Evolutionary conservation across 1,140 invertebrate genomes (phyloP), one percentile per base, ranked within the genome.

Genomic region (Ctenoplectra terminalis): DNA sequence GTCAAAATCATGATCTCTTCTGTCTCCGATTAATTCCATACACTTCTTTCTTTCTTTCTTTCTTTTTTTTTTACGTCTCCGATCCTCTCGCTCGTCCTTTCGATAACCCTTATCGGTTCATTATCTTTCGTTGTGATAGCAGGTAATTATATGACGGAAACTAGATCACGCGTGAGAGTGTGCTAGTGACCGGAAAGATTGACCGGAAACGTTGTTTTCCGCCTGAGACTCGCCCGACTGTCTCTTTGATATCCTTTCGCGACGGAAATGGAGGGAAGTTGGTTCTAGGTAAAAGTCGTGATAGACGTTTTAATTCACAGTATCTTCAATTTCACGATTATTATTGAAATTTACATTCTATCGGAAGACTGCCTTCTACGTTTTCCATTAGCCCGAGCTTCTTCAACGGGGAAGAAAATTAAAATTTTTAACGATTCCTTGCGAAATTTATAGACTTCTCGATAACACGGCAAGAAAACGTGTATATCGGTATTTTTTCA

Each of bases 91-190:
- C 29, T 82, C 74, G 61, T 83, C 81, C 58, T 56, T 77, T 75
- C 82, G 85, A 67, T 83, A 82, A 67, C 15, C 37, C 56, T 88
- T 89, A 90, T 90, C 87, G 89, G 89, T 89, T 87, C 89, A 90
- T 91, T 90, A 91, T 90, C 89, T 91, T 77, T 77, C 81, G 89
- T 81, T 83, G 69, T 76, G 88, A 88, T 88, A 90, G 60, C 71
- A 83, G 82, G 86, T 90, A 90, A 91, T 91, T 91, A 90, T 86
- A 76, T 34, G 67, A 86, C 90, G 89, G 90, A 91, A 91, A 86
- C 84, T 90, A 84, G 77, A 90, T 85, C 85, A 81, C 61, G 75
- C 80, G 67, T 64, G n/a, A 83, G 82, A 84, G 79, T 73, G 77
- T 70, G 17, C 58, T 17, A 20, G 34, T 48, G 63, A 9, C 74